Percentiles rank a stretch among this genome's conserved stretches.
phyloP scores from a whole-genome alignment of 2,888 invertebrate species.

The Leucophenga maculata region DNA sequence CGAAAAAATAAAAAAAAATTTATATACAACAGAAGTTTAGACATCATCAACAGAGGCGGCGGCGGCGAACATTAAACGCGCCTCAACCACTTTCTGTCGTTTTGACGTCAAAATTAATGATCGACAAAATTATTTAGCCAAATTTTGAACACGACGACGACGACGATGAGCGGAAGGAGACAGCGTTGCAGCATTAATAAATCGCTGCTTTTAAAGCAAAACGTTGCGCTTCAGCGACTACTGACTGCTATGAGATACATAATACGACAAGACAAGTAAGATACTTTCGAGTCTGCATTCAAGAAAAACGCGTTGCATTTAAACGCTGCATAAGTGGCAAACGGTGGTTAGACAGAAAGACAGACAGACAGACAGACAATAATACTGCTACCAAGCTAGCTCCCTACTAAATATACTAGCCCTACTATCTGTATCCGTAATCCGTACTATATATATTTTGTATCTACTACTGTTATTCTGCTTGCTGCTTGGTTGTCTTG shows the following conservation, averaged over 20 bases:
- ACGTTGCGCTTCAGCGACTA: neutral
- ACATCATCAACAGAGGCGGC: neutral
- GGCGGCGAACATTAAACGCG: constrained; percentile 21
- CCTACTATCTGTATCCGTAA: no score
- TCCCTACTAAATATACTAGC: no score
- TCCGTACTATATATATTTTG: no score
- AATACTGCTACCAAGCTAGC: no score
- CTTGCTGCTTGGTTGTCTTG: no score
- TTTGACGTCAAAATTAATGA: constrained; percentile 53
- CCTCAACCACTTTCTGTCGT: neutral
- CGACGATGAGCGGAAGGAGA: neutral
- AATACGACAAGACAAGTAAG: no score
- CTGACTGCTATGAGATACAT: neutral
- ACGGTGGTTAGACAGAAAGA: neutral
- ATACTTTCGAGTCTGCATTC: no score
- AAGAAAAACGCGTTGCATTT: no score
- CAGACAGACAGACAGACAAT: neutral
- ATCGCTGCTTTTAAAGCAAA: constrained; percentile 18
- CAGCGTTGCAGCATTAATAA: constrained; percentile 1
- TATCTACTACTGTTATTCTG: no score
- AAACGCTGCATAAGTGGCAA: neutral
- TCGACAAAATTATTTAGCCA: constrained; percentile 61
- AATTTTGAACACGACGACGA: constrained; percentile 30
- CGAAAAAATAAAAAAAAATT: neutral
- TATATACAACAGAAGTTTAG: neutral